Percentiles rank a stretch among this genome's conserved stretches.
phyloP scores from a whole-genome alignment of 2,888 invertebrate genomes.

The Dilophus febrilis region DNA sequence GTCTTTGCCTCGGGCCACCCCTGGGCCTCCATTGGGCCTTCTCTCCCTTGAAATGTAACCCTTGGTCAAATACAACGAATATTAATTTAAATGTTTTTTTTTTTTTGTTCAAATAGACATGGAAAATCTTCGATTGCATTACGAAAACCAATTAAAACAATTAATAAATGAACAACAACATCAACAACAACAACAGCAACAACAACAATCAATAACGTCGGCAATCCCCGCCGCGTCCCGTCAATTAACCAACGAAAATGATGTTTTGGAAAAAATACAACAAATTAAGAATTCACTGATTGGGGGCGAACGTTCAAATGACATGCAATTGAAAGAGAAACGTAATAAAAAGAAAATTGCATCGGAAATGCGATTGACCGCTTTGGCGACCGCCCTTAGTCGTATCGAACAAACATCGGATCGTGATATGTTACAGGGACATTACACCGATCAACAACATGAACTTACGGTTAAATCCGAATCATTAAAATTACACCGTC shows the following conservation, averaged over 20 bases:
- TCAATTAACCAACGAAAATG: slow-evolving; percentile 1
- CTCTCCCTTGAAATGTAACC: no score
- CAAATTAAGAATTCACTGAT: slow-evolving; percentile 57
- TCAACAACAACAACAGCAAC: no score
- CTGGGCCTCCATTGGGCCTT: no score
- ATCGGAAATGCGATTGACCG: slow-evolving; percentile 45
- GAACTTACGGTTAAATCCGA: slow-evolving; percentile 57
- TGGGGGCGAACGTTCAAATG: slow-evolving; percentile 60
- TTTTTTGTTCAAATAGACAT: slow-evolving; percentile 11
- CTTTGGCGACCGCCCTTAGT: slow-evolving; percentile 38
- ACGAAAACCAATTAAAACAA: slow-evolving; percentile 14
- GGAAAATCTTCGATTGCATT: slow-evolving; percentile 15
- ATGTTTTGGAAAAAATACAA: slow-evolving; percentile 31
- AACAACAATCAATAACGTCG: slow-evolving; percentile 4
- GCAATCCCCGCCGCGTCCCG: not conserved
- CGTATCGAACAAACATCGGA: slow-evolving; percentile 51
- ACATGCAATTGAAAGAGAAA: slow-evolving; percentile 51
- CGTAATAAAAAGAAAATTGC: slow-evolving; percentile 47
- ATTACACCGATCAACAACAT: slow-evolving; percentile 62
- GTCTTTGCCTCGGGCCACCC: no score
- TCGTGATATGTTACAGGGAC: slow-evolving; percentile 46
- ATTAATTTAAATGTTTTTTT: not conserved
- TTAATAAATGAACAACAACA: no score
- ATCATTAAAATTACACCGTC: slow-evolving; percentile 42
- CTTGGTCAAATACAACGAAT: no score